Base-by-base conservation (phyloP, 1,140 invertebrate species). In the Drosophila ogumai region DNA sequence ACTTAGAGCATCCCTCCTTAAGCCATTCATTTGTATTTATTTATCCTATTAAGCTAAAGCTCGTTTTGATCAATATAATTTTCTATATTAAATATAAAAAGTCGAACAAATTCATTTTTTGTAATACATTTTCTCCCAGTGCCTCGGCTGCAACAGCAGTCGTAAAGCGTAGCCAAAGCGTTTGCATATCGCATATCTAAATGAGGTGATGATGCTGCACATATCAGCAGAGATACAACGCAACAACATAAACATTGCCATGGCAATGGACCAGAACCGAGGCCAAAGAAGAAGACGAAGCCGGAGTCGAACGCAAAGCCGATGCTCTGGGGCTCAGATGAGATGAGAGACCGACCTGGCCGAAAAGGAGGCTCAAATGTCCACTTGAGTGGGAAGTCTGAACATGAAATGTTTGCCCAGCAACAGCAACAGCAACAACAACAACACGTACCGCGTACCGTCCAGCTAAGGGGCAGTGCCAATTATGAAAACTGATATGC, bases 401-500 rank as follows among this genome's bases (percentile, higher is more conserved):
- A 88, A 87, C 84, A 87, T 87, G 85, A 87, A 87, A 87, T 87
- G 84, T 87, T 88, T 87, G 84, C 85, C 46, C 81, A 84, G 47
- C 81, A 75, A 74, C 54, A 74, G 63, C 59, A 72, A 81, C 77
- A 81, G 36, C 63, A 79, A 59, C 22, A 2, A 22, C 25, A 28
- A 28, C 54, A 72, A 58, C 46, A 68, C 47, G 47, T n/a, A 61
- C 36, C 47, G 22, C 43, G 38, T 46, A 22, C 56, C 28, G 61
- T 58, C 57, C 28, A 64, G 19, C 78, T 63, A 54, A 68, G 78
- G 78, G 74, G 69, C 84, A 87, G 80, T 90, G 84, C 85, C 85
- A 88, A 88, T 88, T 88, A 88, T 88, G 85, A 88, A 88, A 88
- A 81, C 85, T 88, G 85, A 88, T 88, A 88, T 88, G 85, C 81